phyloP scores from a whole-genome alignment of 2,888 invertebrate genomes.

The Linyphia triangularis region DNA sequence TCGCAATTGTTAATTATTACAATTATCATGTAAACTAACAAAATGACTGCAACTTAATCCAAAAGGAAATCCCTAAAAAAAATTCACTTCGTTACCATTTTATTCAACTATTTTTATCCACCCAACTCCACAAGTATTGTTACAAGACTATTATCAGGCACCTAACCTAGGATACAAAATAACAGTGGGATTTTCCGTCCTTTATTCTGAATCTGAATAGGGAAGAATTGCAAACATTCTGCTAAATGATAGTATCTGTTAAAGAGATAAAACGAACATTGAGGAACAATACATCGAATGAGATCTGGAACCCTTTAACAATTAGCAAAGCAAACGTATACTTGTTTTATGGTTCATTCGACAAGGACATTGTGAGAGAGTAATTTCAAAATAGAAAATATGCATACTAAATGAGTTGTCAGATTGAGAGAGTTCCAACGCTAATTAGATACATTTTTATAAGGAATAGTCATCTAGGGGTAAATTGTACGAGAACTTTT shows the following conservation, averaged over 20 bases:
- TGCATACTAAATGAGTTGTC: neutral
- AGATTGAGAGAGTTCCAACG: neutral
- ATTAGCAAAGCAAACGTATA: constrained; percentile 59
- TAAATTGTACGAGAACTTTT: too few relatives aligned
- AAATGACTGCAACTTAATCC: neutral
- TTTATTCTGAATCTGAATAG: constrained; percentile 55
- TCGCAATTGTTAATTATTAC: too few relatives aligned
- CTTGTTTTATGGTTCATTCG: constrained; percentile 57
- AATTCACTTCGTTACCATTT: neutral
- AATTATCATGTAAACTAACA: too few relatives aligned
- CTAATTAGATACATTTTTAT: neutral
- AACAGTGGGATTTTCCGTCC: constrained; percentile 34
- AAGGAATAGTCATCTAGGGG: too few relatives aligned
- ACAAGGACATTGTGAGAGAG: constrained; percentile 11
- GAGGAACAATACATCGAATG: constrained; percentile 55
- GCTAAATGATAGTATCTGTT: constrained; percentile 25
- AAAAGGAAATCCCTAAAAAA: constrained; percentile 31
- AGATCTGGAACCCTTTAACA: constrained; percentile 32
- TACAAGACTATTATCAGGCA: constrained; percentile 35
- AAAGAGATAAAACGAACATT: constrained; percentile 34
- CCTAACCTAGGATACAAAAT: constrained; percentile 22
- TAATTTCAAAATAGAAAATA: neutral
- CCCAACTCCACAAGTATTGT: constrained; percentile 9
- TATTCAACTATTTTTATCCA: constrained; percentile 24
- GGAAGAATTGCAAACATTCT: constrained; percentile 54